Evolutionary conservation across 2,888 invertebrate genomes (phyloP), one percentile per base, ranked within the genome.

Genomic region (Nomada fucata): DNA sequence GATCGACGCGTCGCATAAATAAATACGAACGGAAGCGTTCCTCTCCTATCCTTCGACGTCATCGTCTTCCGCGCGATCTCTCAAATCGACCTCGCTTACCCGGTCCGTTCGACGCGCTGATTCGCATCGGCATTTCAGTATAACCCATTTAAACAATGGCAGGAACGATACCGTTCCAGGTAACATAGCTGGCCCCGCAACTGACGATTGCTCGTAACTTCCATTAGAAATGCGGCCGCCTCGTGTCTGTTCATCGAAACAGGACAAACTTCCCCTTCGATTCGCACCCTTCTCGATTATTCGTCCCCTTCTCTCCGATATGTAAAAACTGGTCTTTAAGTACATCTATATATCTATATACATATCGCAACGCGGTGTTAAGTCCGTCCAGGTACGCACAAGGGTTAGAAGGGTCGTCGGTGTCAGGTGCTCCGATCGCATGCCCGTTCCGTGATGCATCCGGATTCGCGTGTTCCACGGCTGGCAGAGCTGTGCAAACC

Each of bases 61-160:
- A 63, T 68, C 52, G 65, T 13, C 55, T 67, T 60, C 50, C 70
- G 59, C 18, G 47, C 50, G 55, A 63, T 76, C 81, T 81, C n/a
- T 70, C 36, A 57, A 11, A 63, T 63, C 59, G 29, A 52, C 57
- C 55, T 61, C 59, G 50, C 59, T 50, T 20, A 23, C 57, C 36
- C 7, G 52, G n/a, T 9, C 18, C 5, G 9, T 36, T 44, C 70
- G 42, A 26, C 53, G 50, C 23, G 23, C 11, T 15, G 9, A 61
- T 53, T 55, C n/a, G 50, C 50, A 9, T 26, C 9, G 42, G 1
- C 15, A 15, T 44, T 26, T 60, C 44, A 4, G 10, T 20, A 20
- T 26, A 44, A 44, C 7, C 26, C 64, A 70, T 65, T 47, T 23
- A 5, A 75, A 74, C 77, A 75, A 77, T 74, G 67, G 65, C 60